phyloP scores from a whole-genome alignment of 2,888 invertebrate species.

The Tanytarsus gracilentus region DNA sequence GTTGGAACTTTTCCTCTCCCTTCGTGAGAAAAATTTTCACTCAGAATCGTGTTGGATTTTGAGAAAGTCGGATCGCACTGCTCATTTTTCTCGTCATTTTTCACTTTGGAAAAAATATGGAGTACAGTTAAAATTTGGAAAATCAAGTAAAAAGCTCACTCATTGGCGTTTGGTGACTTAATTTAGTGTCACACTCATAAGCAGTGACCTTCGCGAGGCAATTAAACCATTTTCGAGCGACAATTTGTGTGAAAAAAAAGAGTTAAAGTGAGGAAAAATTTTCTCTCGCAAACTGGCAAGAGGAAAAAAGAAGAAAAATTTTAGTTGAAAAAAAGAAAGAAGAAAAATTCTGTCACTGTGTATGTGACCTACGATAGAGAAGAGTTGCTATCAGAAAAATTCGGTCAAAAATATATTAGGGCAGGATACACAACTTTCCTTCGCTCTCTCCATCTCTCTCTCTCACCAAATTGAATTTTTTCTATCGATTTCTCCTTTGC shows the following conservation, averaged over 20 bases:
- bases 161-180: not conserved
- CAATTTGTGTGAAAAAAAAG: constrained; percentile 8
- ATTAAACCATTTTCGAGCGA: constrained; percentile 9
- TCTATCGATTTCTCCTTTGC: constrained; percentile 16
- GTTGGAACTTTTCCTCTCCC: constrained; percentile 12
- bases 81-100: constrained; percentile 17
- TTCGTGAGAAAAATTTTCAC: constrained; percentile 9
- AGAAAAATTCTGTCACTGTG: constrained; percentile 21
- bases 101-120: constrained; percentile 27
- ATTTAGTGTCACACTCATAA: not conserved
- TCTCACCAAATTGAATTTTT: constrained; percentile 4
- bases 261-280: not conserved
- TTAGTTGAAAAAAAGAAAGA: constrained; percentile 29
- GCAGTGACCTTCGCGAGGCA: not conserved
- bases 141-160: constrained; percentile 1
- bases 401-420: constrained; percentile 26
- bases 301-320: too few species aligned
- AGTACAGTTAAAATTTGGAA: constrained; percentile 18
- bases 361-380: constrained; percentile 28
- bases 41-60: constrained; percentile 26
- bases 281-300: constrained; percentile 18
- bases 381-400: constrained; percentile 6
- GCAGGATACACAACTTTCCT: constrained; percentile 17
- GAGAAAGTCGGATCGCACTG: constrained; percentile 17
- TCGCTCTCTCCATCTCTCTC: too few species aligned